Conservation (phyloP, 2,113 vertebrate species). For the Cochlearius cochlearius region DNA sequence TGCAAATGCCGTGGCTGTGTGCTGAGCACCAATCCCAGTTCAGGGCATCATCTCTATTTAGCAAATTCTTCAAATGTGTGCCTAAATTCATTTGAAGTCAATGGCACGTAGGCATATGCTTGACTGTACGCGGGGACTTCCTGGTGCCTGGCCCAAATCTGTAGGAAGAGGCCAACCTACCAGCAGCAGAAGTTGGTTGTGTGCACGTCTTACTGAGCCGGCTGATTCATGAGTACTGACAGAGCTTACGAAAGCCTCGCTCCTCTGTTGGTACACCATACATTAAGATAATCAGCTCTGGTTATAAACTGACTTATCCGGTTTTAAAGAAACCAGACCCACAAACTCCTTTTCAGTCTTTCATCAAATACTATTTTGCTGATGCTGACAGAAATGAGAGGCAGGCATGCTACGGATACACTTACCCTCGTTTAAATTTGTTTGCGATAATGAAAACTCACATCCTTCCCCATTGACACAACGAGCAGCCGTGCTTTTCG, state of each 20-base stretch:
- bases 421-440: background rate
- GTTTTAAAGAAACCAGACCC: background rate
- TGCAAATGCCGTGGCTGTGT: fast-evolving
- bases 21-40: background rate
- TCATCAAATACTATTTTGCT: background rate
- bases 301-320: background rate
- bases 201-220: background rate
- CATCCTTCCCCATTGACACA: background rate
- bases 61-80: background rate
- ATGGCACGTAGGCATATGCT: fast-evolving
- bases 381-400: background rate
- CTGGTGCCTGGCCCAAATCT: background rate
- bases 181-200: background rate
- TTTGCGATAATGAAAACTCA: background rate
- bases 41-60: background rate
- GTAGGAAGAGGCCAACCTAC: background rate
- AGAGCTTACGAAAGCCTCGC: background rate
- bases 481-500: background rate
- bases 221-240: background rate
- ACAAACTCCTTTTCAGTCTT: background rate
- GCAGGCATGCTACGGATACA: background rate
- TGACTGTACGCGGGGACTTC: background rate
- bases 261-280: background rate
- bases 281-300: background rate
- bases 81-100: background rate